Evolutionary conservation across 2,113 vertebrate genomes (phyloP).

Genomic region (human (Homo sapiens)): GRCh38 chr2:162432001-162432500

Average conservation of each 20-base stretch:
- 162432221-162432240: background rate
- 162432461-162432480: background rate
- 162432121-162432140: background rate
- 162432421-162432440: background rate
- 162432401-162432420: background rate
- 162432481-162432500: constrained; percentile 14
- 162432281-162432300: background rate
- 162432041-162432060: background rate
- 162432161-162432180: background rate
- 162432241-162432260: background rate
- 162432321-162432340: background rate
- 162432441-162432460: background rate
- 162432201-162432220: background rate
- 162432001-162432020: background rate
- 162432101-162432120: background rate
- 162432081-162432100: background rate
- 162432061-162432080: background rate
- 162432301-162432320: background rate
- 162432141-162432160: background rate
- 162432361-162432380: constrained; percentile 3
- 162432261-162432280: background rate
- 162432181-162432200: background rate
- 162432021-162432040: background rate
- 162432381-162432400: background rate
- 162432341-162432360: constrained; percentile 10